These are phyloP conservation scores for Penaeus japonicus DNA, from an alignment of 1,140 invertebrate species.

Conservation along the genomic window DNA sequence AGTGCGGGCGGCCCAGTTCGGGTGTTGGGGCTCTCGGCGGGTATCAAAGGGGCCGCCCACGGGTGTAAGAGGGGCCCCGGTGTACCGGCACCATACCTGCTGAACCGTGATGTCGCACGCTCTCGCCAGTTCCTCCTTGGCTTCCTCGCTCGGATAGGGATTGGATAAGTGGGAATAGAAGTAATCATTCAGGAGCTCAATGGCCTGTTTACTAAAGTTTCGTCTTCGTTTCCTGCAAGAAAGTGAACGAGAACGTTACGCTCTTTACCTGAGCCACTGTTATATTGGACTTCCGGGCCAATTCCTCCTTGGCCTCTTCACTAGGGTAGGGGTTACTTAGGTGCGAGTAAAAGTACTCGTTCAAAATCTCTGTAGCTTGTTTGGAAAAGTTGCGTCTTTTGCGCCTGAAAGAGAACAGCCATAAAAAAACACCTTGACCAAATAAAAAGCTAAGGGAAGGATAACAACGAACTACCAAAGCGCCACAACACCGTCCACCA, in stretches of 20 bases:
- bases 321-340: conserved; percentile 74
- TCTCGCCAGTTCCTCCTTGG: conserved; percentile 98
- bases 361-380: conserved; percentile 74
- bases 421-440: conserved; percentile 60
- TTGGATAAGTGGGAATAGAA: conserved; percentile 99
- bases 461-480: conserved; percentile 53
- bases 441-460: conserved; percentile 54
- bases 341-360: conserved; percentile 77
- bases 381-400: conserved; percentile 76
- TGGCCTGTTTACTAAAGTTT: conserved; percentile 99
- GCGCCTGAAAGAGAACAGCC: conserved; percentile 67
- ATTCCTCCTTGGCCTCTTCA: conserved; percentile 75
- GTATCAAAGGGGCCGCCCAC: conserved; percentile 25
- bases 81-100: conserved; percentile 70
- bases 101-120: conserved; percentile 99
- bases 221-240: conserved; percentile 88
- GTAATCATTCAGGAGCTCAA: conserved; percentile 99
- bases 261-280: conserved; percentile 72
- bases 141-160: conserved; percentile 99
- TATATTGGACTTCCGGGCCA: conserved; percentile 74
- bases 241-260: conserved; percentile 57
- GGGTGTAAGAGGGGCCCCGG: conserved; percentile 34
- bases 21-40: background rate
- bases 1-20: background rate
- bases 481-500: conserved; percentile 56